Conservation (phyloP, 2,113 vertebrate genomes). For the Merops nubicus region DNA sequence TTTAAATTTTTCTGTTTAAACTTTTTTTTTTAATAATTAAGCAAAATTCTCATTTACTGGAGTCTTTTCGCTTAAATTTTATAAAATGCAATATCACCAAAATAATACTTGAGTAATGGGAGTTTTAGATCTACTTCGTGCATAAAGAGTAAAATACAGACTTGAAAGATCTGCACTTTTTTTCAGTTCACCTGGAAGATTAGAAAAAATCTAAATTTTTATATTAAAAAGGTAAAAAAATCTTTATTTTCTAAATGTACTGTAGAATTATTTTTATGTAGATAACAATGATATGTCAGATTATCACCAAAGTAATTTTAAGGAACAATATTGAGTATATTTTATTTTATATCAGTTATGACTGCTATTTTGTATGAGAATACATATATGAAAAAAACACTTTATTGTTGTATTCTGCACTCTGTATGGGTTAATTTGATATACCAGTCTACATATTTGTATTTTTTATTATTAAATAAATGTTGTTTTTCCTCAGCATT, state of each 20-base stretch:
- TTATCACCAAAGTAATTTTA: neutral
- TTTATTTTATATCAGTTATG: neutral
- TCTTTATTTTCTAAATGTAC: neutral
- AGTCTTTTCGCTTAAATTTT: neutral
- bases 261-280: neutral
- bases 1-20: neutral
- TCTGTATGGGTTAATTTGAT: neutral
- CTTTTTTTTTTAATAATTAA: neutral
- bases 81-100: neutral
- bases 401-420: neutral
- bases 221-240: too few species aligned
- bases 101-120: neutral
- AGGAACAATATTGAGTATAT: neutral
- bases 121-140: neutral
- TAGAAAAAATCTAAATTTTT: neutral
- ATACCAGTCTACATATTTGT: neutral
- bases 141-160: neutral
- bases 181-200: neutral
- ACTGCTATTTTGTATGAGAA: neutral
- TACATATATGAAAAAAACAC: neutral
- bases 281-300: neutral
- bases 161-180: neutral
- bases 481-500: neutral
- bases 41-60: neutral
- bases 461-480: neutral